phyloP scores from a whole-genome alignment of 2,113 vertebrate genomes.

The Pangasianodon gigas region DNA sequence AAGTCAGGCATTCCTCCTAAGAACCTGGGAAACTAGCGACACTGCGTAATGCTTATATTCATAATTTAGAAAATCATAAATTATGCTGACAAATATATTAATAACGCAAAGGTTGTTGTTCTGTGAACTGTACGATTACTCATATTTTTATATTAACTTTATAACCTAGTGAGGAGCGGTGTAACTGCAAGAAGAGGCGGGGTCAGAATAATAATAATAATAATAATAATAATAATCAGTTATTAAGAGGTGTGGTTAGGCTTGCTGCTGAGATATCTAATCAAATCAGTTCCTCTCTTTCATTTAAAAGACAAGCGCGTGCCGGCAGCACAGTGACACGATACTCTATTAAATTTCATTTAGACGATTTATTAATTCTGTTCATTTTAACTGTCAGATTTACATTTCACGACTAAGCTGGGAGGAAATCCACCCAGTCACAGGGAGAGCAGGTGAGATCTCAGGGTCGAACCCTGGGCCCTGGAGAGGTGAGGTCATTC shows the following conservation, averaged over 20 bases:
- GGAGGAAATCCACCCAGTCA: no score
- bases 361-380: neutral
- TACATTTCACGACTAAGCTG: neutral
- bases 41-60: no score
- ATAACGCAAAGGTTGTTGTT: neutral
- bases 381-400: neutral
- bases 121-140: neutral
- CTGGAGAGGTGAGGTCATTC: neutral
- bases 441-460: no score
- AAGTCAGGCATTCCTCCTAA: neutral
- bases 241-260: neutral
- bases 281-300: neutral
- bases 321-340: neutral
- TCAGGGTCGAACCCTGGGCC: neutral
- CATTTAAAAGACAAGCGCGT: no score
- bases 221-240: no score
- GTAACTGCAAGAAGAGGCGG: neutral
- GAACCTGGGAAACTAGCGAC: neutral
- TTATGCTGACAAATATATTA: neutral
- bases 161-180: neutral
- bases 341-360: neutral
- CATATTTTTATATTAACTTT: neutral
- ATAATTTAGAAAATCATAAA: neutral
- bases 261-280: neutral
- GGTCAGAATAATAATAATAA: neutral